Conservation (phyloP, 2,797 vertebrate genomes). For the Odontamblyopus rebecca region DNA sequence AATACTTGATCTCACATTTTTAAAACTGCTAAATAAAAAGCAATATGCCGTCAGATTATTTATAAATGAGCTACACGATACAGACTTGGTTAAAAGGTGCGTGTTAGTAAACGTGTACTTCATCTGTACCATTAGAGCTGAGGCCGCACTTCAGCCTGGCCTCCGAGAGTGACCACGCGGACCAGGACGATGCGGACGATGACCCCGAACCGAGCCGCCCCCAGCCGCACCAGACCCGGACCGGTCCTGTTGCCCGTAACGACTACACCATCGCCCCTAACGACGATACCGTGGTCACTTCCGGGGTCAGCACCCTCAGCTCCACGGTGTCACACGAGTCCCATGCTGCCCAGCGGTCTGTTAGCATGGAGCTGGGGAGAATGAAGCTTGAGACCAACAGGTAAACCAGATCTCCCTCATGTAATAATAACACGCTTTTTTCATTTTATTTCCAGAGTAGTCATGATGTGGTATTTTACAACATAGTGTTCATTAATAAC, state of each 20-base stretch:
- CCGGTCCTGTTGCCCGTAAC: conserved; percentile 70
- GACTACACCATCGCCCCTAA: conserved; percentile 84
- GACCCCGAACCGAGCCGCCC: conserved; percentile 75
- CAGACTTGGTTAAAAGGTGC: neutral
- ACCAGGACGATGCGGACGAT: conserved; percentile 88
- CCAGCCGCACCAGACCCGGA: conserved; percentile 75
- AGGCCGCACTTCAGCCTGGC: conserved; percentile 95
- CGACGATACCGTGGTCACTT: conserved; percentile 92
- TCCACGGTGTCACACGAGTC: conserved; percentile 92
- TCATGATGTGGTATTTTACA: too few species aligned
- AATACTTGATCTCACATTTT: neutral
- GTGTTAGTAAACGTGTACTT: neutral
- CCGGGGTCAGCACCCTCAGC: conserved; percentile 97
- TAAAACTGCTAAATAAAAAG: neutral
- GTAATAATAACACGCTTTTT: neutral
- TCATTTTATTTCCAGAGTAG: too few species aligned
- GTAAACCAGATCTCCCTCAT: conserved; percentile 47
- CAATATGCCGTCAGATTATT: too few species aligned
- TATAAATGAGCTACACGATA: neutral
- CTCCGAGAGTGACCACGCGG: conserved; percentile 92
- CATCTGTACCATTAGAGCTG: conserved; percentile 78
- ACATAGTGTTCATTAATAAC: too few species aligned
- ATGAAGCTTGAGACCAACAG: conserved; percentile 96
- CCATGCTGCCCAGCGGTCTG: conserved; percentile 84
- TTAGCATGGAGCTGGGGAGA: conserved; percentile 90